Evolutionary conservation across 2,888 invertebrate species (phyloP), one percentile per base, ranked within the genome.

Genomic region (Petrophora chlorosata): DNA sequence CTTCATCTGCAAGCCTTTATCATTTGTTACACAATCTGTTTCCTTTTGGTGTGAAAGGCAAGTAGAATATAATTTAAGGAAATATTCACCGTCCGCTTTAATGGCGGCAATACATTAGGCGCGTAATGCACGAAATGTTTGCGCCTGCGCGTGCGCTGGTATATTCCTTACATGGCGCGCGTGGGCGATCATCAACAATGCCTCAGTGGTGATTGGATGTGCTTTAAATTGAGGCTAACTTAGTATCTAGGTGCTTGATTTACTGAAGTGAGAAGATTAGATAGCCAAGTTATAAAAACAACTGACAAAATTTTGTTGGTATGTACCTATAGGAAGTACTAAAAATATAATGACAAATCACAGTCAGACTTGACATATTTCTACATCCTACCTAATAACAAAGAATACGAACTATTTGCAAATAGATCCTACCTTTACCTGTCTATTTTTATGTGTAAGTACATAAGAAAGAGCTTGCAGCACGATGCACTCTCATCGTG

Each of bases 91-190:
- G 55, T 57, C 43, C 51, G 50, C 46, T 12, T 9, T 56, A 63
- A 63, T 57, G 59, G 63, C 63, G 60, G 61, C 57, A 62, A 68
- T 72, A 67, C 65, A 68, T 72, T 70, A 66, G 65, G 64, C 63
- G 71, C 67, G 74, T 75, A 72, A 73, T 71, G 72, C 67, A 72
- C 72, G 56, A 69, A 74, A 73, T 70, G 68, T 43, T 65, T 76
- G 80, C 78, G 78, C 75, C 62, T 67, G 73, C 78, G 78, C 75
- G 61, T 67, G 73, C 74, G 79, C 74, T 8, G 33, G 68, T 67
- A 70, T 70, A 70, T 69, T 71, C 73, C 76, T 74, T 73, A 69
- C 64, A 63, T 50, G 73, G 71, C 62, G 56, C 67, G 85, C 80
- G 86, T 86, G 75, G 86, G 86, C 57, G 59, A 64, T 64, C 61